Conservation (phyloP, 2,113 vertebrate species). For the Lepidothrix coronata region DNA sequence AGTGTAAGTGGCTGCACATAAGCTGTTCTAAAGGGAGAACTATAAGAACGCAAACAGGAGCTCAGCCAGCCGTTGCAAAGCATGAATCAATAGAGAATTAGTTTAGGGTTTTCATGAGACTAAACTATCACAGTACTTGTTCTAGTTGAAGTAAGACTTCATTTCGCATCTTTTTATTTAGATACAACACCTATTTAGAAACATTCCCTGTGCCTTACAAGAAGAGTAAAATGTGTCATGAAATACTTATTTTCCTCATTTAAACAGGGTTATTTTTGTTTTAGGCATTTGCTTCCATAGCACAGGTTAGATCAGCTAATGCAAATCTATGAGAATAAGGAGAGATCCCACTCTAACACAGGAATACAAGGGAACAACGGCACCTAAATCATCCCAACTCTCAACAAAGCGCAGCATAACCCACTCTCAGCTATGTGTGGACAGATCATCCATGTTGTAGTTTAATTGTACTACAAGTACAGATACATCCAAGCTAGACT, state of each 20-base stretch:
- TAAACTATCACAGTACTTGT: background rate
- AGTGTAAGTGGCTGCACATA: background rate
- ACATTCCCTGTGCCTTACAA: background rate
- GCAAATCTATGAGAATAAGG: background rate
- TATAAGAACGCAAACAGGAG: background rate
- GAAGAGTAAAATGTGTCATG: background rate
- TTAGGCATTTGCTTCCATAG: background rate
- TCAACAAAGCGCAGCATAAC: background rate
- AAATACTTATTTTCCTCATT: background rate
- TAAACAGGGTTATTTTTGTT: conserved; percentile 12
- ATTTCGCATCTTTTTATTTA: background rate
- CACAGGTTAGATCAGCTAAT: background rate
- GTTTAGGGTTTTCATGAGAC: background rate
- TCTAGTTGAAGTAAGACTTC: background rate
- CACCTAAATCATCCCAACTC: background rate
- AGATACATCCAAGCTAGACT: background rate
- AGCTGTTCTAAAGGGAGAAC: background rate
- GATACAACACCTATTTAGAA: background rate
- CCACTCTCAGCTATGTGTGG: background rate
- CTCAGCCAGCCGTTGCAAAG: background rate
- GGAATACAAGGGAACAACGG: background rate
- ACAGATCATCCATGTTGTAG: background rate
- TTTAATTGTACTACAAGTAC: background rate
- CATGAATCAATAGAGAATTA: background rate
- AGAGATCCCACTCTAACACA: background rate